Conservation (phyloP, 2,888 invertebrate genomes). For the Napeogenes sylphis region DNA sequence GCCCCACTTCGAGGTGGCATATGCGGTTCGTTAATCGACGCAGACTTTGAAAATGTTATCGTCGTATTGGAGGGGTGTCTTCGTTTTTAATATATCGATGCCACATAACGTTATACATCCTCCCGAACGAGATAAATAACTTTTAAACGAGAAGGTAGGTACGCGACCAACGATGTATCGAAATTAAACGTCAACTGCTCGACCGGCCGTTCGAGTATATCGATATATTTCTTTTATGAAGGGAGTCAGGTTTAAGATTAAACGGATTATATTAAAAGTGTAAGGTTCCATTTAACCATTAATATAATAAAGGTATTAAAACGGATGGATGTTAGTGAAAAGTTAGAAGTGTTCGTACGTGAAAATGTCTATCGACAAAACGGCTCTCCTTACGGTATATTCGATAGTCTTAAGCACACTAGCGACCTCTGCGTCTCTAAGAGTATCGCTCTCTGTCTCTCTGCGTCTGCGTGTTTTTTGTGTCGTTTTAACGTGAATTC, state of each 20-base stretch:
- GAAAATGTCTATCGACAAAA: constrained; percentile 28
- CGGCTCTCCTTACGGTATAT: constrained; percentile 27
- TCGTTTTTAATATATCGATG: no score
- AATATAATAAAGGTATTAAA: constrained; percentile 10
- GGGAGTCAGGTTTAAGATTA: constrained; percentile 4
- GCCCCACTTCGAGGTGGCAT: no score
- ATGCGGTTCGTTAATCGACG: no score
- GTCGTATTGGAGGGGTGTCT: no score
- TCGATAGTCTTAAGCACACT: constrained; percentile 9
- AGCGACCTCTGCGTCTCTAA: constrained; percentile 15
- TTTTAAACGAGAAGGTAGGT: constrained; percentile 20
- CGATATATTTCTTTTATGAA: not conserved
- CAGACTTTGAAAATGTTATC: no score
- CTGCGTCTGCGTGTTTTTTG: no score
- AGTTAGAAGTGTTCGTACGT: constrained; percentile 27
- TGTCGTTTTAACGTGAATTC: no score
- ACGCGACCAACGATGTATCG: constrained; percentile 5
- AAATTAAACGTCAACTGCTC: constrained; percentile 9
- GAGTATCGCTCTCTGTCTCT: not conserved
- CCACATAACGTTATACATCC: not conserved
- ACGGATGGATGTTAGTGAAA: constrained; percentile 27
- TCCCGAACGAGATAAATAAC: constrained; percentile 6
- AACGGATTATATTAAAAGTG: not conserved
- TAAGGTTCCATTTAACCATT: not conserved
- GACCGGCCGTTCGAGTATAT: not conserved